Conservation (phyloP, 2,113 vertebrate species). For the Phyllostomus hastatus region DNA sequence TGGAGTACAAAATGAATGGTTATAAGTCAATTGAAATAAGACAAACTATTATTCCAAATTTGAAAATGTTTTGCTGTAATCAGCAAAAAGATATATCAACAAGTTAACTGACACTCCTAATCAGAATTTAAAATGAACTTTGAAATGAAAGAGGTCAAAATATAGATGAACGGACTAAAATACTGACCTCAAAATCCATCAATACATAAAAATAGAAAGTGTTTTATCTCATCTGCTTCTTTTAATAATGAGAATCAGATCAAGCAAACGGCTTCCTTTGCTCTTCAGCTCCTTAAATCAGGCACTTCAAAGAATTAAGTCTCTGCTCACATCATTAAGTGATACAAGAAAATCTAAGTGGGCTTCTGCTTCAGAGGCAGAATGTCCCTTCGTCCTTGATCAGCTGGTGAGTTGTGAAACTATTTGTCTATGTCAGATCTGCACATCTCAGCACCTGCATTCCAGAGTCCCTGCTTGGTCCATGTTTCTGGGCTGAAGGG, state of each 20-base stretch:
- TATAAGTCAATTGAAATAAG: background rate
- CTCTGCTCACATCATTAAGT: conserved; percentile 75
- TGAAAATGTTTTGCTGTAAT: conserved; percentile 55
- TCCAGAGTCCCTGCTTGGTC: conserved; percentile 79
- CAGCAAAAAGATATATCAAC: conserved; percentile 12
- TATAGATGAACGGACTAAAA: conserved; percentile 46
- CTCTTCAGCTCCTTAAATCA: conserved; percentile 69
- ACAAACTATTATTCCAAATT: background rate
- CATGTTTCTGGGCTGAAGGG: conserved; percentile 83
- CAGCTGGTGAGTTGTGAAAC: conserved; percentile 77
- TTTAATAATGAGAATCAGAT: conserved; percentile 52
- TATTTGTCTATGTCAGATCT: conserved; percentile 93
- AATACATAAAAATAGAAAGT: conserved; percentile 61
- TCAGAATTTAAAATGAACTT: conserved; percentile 38
- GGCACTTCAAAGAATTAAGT: conserved; percentile 77
- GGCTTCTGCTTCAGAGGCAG: conserved; percentile 73
- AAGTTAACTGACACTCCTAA: conserved; percentile 68
- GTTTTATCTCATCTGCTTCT: conserved; percentile 65
- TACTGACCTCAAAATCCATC: conserved; percentile 59
- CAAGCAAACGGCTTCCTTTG: conserved; percentile 74
- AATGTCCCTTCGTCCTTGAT: conserved; percentile 93
- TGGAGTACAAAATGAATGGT: conserved; percentile 28
- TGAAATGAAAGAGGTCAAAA: conserved; percentile 52
- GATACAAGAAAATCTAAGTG: conserved; percentile 72
- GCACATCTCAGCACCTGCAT: conserved; percentile 80